These are phyloP conservation scores for Leguminivora glycinivorella DNA, from an alignment of 1,140 invertebrate species.

Conservation along the genomic window DNA sequence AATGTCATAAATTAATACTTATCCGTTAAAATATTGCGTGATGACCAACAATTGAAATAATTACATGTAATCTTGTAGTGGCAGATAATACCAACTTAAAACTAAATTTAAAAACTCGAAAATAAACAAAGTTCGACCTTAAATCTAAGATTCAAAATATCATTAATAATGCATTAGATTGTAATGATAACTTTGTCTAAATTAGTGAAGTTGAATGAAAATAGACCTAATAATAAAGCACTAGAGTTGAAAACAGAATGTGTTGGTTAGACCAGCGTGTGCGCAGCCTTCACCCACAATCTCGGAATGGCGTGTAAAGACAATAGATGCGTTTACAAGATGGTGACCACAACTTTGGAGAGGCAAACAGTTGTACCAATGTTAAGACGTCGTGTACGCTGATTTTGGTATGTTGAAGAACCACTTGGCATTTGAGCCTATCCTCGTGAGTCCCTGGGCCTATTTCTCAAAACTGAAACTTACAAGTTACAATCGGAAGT, in stretches of 20 bases:
- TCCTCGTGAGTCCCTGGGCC: too few relatives aligned
- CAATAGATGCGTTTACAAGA: constrained; percentile 27
- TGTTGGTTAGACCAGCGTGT: not conserved
- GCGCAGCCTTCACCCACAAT: constrained; percentile 21
- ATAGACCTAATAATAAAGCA: not conserved
- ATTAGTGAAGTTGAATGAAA: not conserved
- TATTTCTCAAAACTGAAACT: too few relatives aligned
- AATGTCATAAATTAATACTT: constrained; percentile 15
- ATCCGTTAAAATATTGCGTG: constrained; percentile 4
- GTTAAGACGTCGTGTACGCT: not conserved
- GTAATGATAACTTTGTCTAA: not conserved
- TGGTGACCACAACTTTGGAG: constrained; percentile 18
- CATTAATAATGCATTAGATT: not conserved
- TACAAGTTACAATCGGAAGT: too few relatives aligned
- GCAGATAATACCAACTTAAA: not conserved
- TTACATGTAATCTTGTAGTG: constrained; percentile 20
- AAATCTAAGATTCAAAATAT: not conserved
- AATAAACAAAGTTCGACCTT: not conserved
- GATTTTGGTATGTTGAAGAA: not conserved
- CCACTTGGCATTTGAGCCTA: too few relatives aligned
- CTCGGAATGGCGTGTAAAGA: constrained; percentile 25
- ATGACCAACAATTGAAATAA: constrained; percentile 24
- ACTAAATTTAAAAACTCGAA: not conserved
- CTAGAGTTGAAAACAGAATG: not conserved
- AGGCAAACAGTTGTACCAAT: not conserved